Evolutionary conservation across 2,888 invertebrate species (phyloP).

Genomic region (Drosophila vallismaia): DNA sequence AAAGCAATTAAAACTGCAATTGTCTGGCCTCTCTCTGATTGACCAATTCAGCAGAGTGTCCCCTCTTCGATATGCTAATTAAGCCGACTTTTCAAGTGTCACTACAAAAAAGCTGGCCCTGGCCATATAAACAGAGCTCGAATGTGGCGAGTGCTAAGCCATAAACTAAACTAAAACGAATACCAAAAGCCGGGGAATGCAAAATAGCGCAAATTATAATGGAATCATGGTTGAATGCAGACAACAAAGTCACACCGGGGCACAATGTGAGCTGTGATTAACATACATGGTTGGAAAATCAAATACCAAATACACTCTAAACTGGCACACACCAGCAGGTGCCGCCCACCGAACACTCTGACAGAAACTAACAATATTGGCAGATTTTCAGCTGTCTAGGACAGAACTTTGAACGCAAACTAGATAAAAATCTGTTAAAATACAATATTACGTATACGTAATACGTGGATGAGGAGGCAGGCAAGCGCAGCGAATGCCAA

Average conservation of each 20-base stretch:
- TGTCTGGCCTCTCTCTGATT: constrained; percentile 43
- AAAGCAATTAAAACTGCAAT: constrained; percentile 49
- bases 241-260: constrained; percentile 26
- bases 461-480: constrained; percentile 32
- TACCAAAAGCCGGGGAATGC: constrained; percentile 47
- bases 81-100: constrained; percentile 64
- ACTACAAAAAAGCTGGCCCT: constrained; percentile 33
- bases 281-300: constrained; percentile 32
- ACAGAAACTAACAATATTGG: constrained; percentile 20
- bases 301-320: constrained; percentile 22
- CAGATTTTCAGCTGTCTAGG: constrained; percentile 11
- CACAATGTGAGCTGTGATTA: constrained; percentile 26
- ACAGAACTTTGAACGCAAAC: constrained; percentile 20
- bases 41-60: constrained; percentile 24
- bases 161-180: constrained; percentile 24
- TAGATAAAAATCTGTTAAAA: constrained; percentile 26
- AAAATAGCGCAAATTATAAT: constrained; percentile 66
- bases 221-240: constrained; percentile 67
- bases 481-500: constrained; percentile 61
- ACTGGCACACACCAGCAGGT: constrained; percentile 20
- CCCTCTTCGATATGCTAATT: constrained; percentile 51
- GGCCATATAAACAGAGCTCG: constrained; percentile 12
- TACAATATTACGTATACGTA: constrained; percentile 60
- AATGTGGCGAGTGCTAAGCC: constrained; percentile 14
- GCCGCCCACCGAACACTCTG: constrained; percentile 23